These are phyloP conservation scores for Crenuchus spilurus DNA, from an alignment of 2,797 vertebrate genomes.

Conservation along the genomic window DNA sequence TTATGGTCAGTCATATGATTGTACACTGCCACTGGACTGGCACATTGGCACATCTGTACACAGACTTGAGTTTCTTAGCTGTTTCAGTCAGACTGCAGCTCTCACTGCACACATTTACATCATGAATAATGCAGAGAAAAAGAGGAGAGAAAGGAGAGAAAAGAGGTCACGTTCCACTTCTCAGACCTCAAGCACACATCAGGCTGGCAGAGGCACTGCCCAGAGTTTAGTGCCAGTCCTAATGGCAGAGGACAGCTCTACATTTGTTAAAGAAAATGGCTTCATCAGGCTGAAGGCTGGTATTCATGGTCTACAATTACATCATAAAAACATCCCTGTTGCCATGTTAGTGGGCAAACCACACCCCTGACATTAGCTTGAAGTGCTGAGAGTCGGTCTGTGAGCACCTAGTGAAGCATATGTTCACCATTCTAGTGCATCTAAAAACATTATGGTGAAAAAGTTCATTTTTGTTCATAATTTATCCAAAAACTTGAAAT, in stretches of 20 bases:
- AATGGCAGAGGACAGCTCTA: background rate
- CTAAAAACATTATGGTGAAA: too few relatives aligned
- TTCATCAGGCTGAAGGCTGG: background rate
- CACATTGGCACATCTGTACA: background rate
- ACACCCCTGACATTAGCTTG: too few relatives aligned
- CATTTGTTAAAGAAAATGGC: background rate
- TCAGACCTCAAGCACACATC: background rate
- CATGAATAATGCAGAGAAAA: background rate
- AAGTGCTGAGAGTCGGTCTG: too few relatives aligned
- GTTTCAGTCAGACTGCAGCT: background rate
- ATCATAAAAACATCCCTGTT: too few relatives aligned
- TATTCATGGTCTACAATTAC: too few relatives aligned
- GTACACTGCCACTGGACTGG: background rate
- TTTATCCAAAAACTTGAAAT: too few relatives aligned
- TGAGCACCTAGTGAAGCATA: too few relatives aligned
- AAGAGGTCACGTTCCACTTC: background rate
- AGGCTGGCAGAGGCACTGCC: background rate
- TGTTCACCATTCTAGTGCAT: too few relatives aligned
- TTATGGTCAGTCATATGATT: constrained; percentile 16
- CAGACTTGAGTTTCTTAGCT: background rate
- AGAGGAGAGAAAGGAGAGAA: background rate
- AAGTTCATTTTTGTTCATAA: too few relatives aligned
- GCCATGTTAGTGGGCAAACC: too few relatives aligned
- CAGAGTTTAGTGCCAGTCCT: background rate
- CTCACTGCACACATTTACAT: background rate